Conservation (phyloP, 1,140 invertebrate species). For the Nephotettix cincticeps region DNA sequence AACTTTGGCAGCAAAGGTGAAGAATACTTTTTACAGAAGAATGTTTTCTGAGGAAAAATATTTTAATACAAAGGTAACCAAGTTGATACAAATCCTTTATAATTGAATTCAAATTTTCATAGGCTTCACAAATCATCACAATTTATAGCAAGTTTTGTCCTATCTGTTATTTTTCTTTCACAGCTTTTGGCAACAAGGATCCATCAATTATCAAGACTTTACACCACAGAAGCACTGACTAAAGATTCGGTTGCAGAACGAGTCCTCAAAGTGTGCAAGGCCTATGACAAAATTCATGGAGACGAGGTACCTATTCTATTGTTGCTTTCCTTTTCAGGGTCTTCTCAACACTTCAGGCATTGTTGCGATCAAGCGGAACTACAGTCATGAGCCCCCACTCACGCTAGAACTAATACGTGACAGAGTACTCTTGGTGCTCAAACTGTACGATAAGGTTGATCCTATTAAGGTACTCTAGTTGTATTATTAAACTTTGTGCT, state of each 20-base stretch:
- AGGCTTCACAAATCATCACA: no score
- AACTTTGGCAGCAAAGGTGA: no score
- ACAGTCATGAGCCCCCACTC: slow-evolving; percentile 64
- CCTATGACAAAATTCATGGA: slow-evolving; percentile 76
- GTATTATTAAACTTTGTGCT: no score
- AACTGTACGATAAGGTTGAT: slow-evolving; percentile 95
- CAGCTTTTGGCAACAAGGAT: background rate
- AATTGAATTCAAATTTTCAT: no score
- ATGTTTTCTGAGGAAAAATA: no score
- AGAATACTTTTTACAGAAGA: no score
- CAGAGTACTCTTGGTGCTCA: slow-evolving; percentile 88
- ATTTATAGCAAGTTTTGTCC: background rate
- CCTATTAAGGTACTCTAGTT: slow-evolving; percentile 75
- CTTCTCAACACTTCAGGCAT: slow-evolving; percentile 51
- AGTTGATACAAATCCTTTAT: no score
- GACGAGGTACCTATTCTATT: slow-evolving; percentile 65
- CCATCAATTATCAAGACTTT: background rate
- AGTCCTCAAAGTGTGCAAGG: slow-evolving; percentile 73
- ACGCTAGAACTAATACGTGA: slow-evolving; percentile 79
- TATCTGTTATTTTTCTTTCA: slow-evolving; percentile 16
- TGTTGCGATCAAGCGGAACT: slow-evolving; percentile 56
- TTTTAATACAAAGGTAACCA: no score
- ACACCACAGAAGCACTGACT: slow-evolving; percentile 29
- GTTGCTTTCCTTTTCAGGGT: slow-evolving; percentile 64
- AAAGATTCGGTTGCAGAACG: slow-evolving; percentile 64